phyloP scores from a whole-genome alignment of 2,888 invertebrate genomes.

The Megaustenia siamemsis region DNA sequence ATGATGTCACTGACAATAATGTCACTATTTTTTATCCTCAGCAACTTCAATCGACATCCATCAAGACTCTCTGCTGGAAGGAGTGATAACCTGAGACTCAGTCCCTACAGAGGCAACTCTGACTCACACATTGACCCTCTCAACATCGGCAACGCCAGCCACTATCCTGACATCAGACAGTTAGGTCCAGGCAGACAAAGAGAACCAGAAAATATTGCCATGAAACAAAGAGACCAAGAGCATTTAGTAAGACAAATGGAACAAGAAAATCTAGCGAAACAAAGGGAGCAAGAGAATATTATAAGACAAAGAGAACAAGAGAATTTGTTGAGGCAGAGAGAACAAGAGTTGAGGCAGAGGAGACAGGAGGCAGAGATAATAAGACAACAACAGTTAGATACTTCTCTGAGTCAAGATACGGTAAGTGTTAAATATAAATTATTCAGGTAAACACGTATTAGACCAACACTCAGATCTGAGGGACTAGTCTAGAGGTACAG shows the following conservation, averaged over 20 bases:
- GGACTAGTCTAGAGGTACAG: too few species aligned
- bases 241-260: too few species aligned
- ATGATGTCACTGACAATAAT: too few species aligned
- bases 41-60: neutral
- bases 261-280: too few species aligned
- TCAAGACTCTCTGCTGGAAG: neutral
- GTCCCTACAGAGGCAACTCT: neutral
- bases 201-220: too few species aligned
- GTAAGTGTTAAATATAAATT: too few species aligned
- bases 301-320: neutral
- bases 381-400: neutral
- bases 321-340: neutral
- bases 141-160: neutral
- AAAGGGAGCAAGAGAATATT: neutral
- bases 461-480: too few species aligned
- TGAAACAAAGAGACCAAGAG: neutral
- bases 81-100: neutral
- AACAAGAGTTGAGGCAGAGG: neutral
- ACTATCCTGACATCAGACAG: neutral
- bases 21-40: too few species aligned
- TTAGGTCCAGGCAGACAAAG: neutral
- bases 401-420: too few species aligned
- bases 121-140: neutral
- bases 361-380: neutral
- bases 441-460: too few species aligned